phyloP scores from a whole-genome alignment of 2,797 vertebrate genomes.

The Psittacula echo region DNA sequence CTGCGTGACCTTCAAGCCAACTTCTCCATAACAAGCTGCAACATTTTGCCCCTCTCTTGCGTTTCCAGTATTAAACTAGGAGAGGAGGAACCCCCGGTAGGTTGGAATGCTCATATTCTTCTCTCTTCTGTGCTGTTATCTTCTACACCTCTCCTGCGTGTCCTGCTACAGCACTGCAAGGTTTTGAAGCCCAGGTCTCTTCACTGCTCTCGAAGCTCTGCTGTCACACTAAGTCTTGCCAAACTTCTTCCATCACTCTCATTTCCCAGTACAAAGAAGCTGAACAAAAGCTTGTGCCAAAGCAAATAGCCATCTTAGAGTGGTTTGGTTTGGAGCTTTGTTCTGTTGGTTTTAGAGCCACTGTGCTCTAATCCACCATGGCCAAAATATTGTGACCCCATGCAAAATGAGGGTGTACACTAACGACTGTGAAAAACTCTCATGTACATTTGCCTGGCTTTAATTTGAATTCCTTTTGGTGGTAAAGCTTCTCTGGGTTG shows the following conservation, averaged over 20 bases:
- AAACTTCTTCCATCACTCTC: accelerated
- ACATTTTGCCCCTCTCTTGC: neutral
- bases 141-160: neutral
- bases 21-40: neutral
- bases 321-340: constrained; percentile 30
- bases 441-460: neutral
- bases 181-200: neutral
- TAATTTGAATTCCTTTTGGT: neutral
- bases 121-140: neutral
- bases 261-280: neutral
- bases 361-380: neutral
- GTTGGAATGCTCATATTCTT: accelerated
- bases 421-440: neutral
- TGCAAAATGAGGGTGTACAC: neutral
- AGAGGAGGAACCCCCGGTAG: neutral
- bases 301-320: neutral
- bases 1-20: neutral
- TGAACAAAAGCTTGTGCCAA: constrained; percentile 4
- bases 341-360: neutral
- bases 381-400: neutral
- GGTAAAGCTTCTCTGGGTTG: neutral
- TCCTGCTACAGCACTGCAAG: neutral
- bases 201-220: neutral
- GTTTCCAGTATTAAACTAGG: neutral
- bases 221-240: neutral